Percentiles rank a stretch among this genome's conserved stretches.
Evolutionary conservation across 2,113 vertebrate genomes (phyloP).

Genomic region (Rissa tridactyla): DNA sequence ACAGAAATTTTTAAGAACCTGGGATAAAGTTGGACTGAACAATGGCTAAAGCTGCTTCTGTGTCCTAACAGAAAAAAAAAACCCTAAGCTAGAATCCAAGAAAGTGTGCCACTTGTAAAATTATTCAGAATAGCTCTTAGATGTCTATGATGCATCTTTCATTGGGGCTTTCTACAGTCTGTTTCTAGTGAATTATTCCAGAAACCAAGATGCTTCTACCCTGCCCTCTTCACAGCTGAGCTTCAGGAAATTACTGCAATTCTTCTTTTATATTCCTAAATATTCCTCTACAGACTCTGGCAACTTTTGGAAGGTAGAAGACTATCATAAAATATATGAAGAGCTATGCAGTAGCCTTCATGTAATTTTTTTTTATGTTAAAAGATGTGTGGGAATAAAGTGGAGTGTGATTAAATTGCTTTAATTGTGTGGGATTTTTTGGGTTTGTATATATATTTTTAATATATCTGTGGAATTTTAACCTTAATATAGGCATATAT

Average conservation of each 20-base stretch:
- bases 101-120: neutral
- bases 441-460: neutral
- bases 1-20: neutral
- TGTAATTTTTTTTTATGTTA: neutral
- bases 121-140: neutral
- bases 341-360: neutral
- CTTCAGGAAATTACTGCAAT: neutral
- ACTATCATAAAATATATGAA: neutral
- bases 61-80: neutral
- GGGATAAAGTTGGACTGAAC: neutral
- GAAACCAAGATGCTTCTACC: neutral
- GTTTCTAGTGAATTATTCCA: neutral
- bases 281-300: neutral
- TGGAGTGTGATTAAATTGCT: neutral
- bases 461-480: neutral
- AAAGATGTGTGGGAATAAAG: neutral
- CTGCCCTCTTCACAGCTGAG: neutral
- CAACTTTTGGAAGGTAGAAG: neutral
- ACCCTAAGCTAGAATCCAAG: neutral
- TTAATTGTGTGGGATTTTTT: neutral
- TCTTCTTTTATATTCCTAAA: neutral
- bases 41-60: neutral
- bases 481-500: neutral
- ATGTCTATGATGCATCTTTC: neutral
- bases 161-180: neutral